phyloP scores from a whole-genome alignment of 2,888 invertebrate genomes.

The Macropis europaea region DNA sequence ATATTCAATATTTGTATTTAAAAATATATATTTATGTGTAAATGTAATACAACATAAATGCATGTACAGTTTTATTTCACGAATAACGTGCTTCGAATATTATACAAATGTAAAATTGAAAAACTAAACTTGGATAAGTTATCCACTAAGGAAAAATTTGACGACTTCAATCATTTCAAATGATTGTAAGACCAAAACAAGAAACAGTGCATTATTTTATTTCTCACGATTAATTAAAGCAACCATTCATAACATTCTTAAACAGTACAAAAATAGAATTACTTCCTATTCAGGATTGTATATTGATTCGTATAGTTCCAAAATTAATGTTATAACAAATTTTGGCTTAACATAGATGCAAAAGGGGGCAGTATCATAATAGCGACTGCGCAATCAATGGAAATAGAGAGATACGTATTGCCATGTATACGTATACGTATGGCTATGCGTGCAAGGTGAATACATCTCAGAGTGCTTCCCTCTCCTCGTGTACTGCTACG shows the following conservation, averaged over 20 bases:
- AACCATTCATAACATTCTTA: neutral
- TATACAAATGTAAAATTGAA: too few species aligned
- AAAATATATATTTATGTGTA: too few species aligned
- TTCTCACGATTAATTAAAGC: neutral
- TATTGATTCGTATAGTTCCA: neutral
- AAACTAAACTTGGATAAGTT: too few species aligned
- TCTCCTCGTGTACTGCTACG: slow-evolving; percentile 17
- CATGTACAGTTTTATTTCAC: too few species aligned
- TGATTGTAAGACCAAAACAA: too few species aligned
- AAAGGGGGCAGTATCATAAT: slow-evolving; percentile 32
- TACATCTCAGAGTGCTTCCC: slow-evolving; percentile 23
- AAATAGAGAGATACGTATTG: slow-evolving; percentile 24
- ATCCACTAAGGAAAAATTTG: too few species aligned
- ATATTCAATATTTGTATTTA: too few species aligned
- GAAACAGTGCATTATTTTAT: too few species aligned
- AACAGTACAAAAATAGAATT: neutral
- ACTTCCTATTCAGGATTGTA: neutral
- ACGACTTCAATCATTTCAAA: too few species aligned
- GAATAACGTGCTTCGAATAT: neutral
- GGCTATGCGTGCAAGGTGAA: slow-evolving; percentile 6
- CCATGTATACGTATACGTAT: neutral
- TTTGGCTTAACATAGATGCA: neutral
- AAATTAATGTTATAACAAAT: neutral
- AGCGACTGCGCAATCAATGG: slow-evolving; percentile 55
- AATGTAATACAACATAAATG: too few species aligned